Base-by-base conservation (phyloP, 2,888 invertebrate species). In the Lithophane semibrunnea region DNA sequence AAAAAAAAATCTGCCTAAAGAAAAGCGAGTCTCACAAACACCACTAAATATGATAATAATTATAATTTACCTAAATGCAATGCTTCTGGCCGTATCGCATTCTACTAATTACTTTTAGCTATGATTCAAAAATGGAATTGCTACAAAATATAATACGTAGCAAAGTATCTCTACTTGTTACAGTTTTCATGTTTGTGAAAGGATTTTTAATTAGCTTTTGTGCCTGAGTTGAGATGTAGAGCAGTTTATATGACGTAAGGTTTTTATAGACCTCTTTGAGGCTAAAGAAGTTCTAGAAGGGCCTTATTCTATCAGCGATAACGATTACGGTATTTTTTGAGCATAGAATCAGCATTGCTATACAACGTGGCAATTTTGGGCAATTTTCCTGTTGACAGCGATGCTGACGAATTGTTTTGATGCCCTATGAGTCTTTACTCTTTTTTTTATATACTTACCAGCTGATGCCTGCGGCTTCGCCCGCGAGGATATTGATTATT, bases 1-100 rank as follows among this genome's bases (percentile, higher is more conserved):
- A 77, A 42, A 37, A 2, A 0, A 13, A 42, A 12, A 5, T 0
- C 9, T n/a, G n/a, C n/a, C 21, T 21, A 61, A 52, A 61, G 10
- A 66, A 78, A 61, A 58, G 18, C 24, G 12, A 73, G 16, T 79
- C 47, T 49, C 83, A 47, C 83, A 37, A 37, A 37, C 2, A 58
- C 2, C 44, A 72, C 44, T 65, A 64, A 56, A 65, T 73, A 70
- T 49, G 1, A 67, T 63, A 37, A 64, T 21, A 47, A 65, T 74
- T 77, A 65, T 84, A 84, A 81, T 81, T 60, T 37, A 13, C 64
- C 16, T 13, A 74, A 66, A 81, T 81, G 61, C 70, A 76, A 63
- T 18, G 82, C 68, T 54, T n/a, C 52, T 52, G 37, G 9, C 64
- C 8, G 47, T 71, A 58, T 58, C 5, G 58, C 64, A 72, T 74